Base-by-base conservation (phyloP, 2,113 vertebrate species). In the Centropus unirufus region DNA sequence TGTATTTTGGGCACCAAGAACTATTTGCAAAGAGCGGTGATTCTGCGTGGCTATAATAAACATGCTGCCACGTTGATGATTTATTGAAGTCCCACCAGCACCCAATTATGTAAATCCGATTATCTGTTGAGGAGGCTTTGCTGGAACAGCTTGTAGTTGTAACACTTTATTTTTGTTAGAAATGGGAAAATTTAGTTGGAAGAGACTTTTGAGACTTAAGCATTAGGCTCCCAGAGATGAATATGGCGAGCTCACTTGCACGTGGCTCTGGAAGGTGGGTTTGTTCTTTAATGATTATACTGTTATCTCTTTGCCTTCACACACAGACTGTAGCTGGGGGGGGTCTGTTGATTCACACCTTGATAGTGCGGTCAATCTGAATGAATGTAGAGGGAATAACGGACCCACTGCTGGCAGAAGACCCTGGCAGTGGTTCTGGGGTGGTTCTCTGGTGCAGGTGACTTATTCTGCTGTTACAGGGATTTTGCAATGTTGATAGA, bases 51-150 rank as follows among this genome's bases (percentile, higher is more conserved):
- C 96, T 96, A 55, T 92, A 95, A 96, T 92, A 95, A 97, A 97
- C 81, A 83, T 9, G 2, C 92, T 96, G 95, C 97, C 94, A 95
- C 6, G 14, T 88, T 72, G 94, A 95, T 97, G 97, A 96, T 97
- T 97, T 97, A 97, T 91, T 97, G 95, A 97, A 97, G 97, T 95
- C 95, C 95, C 82, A 95, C 96, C 95, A 94, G 94, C 88, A 92
- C 96, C 97, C 97, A 97, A 97, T 97, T 98, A 98, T 97, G 97
- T 95, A 98, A 98, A 98, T 98, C 97, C 52, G 52, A 98, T 98
- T 98, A 98, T 98, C 97, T 97, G 96, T 98, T 55, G 93, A 97
- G 96, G 94, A 97, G 97, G 97, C 96, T 98, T 98, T 97, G 95
- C 96, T 97, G 93, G 89, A 98, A 97, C 94, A 98, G 97, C 97